These are phyloP conservation scores for Lophius piscatorius DNA, from an alignment of 2,113 vertebrate species.

Conservation along the genomic window DNA sequence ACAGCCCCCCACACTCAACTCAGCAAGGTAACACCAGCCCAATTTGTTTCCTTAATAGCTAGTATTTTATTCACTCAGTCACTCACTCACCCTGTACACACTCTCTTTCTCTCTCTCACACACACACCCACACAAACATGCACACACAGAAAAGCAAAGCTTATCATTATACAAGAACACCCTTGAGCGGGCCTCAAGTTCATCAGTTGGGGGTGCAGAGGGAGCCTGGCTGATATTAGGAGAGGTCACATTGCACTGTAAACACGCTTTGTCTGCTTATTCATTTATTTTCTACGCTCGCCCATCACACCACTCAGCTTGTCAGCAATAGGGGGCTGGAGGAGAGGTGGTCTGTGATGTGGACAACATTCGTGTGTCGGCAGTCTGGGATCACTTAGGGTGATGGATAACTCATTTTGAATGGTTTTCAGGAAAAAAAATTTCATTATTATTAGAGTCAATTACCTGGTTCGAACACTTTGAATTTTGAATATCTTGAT, in stretches of 20 bases:
- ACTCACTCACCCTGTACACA: constrained; percentile 51
- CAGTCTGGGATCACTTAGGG: constrained; percentile 43
- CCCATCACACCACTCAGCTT: constrained; percentile 65
- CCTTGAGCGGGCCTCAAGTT: constrained; percentile 81
- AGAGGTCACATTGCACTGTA: constrained; percentile 80
- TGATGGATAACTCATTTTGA: constrained; percentile 42
- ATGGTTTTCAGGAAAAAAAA: constrained; percentile 36
- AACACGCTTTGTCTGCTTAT: constrained; percentile 79
- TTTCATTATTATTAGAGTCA: constrained; percentile 39
- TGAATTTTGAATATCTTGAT: constrained; percentile 17
- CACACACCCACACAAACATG: constrained; percentile 25
- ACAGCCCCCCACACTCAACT: constrained; percentile 66
- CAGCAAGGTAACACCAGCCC: constrained; percentile 62
- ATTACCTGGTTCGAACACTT: constrained; percentile 44
- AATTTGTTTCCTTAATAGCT: constrained; percentile 80
- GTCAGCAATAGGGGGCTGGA: constrained; percentile 64
- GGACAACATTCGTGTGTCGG: constrained; percentile 37
- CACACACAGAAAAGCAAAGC: too few species aligned
- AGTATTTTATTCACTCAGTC: constrained; percentile 77
- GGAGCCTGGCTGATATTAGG: constrained; percentile 68
- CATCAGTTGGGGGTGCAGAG: constrained; percentile 69
- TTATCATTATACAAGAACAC: constrained; percentile 77
- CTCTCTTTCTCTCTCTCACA: constrained; percentile 19
- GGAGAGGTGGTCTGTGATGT: constrained; percentile 43
- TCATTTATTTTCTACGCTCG: constrained; percentile 78